Evolutionary conservation across 2,113 vertebrate genomes (phyloP).

Genomic region (Onychostruthus taczanowskii): DNA sequence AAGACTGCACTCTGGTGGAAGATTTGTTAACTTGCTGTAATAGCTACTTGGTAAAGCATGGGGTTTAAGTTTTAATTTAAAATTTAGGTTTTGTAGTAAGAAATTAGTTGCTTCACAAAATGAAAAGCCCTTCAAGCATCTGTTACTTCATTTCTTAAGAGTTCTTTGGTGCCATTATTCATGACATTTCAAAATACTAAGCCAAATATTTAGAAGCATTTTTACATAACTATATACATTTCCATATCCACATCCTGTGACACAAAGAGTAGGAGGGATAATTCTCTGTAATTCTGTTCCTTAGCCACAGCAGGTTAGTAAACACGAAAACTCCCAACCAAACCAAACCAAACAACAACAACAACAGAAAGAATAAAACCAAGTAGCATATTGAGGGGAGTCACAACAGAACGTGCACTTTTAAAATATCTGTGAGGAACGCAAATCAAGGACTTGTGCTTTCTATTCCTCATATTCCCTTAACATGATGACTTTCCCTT

Average conservation of each 20-base stretch:
- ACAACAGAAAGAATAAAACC: not conserved
- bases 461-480: not conserved
- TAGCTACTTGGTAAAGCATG: not conserved
- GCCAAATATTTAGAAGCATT: not conserved
- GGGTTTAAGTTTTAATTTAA: not conserved
- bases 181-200: conserved; percentile 8
- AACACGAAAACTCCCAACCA: not conserved
- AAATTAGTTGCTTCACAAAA: not conserved
- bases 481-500: not conserved
- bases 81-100: not conserved
- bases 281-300: conserved; percentile 1
- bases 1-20: conserved; percentile 71
- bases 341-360: not conserved
- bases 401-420: not conserved
- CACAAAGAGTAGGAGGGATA: not conserved
- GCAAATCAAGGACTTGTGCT: not conserved
- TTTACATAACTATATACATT: not conserved
- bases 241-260: not conserved
- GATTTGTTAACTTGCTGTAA: conserved; percentile 22
- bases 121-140: not conserved
- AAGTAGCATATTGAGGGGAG: not conserved
- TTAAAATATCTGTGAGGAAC: not conserved
- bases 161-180: not conserved
- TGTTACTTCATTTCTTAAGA: not conserved
- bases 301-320: not conserved